phyloP scores from a whole-genome alignment of 2,113 vertebrate genomes.

The Sapayoa aenigma region DNA sequence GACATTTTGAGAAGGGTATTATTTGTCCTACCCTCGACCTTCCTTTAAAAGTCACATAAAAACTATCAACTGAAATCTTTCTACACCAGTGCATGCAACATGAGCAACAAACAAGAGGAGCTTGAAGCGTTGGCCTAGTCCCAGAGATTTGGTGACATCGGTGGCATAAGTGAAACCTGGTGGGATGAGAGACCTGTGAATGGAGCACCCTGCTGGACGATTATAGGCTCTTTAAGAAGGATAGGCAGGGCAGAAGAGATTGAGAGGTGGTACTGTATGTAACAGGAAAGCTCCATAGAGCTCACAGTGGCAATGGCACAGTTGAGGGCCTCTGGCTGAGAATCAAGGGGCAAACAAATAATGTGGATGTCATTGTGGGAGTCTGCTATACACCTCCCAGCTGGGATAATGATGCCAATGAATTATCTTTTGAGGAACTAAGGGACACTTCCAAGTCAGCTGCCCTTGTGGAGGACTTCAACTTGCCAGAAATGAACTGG shows the following conservation, averaged over 20 bases:
- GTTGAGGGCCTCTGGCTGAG: background rate
- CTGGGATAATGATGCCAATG: background rate
- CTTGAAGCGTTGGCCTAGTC: background rate
- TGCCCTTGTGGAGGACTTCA: background rate
- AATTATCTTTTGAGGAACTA: background rate
- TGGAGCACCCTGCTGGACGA: background rate
- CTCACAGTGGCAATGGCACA: background rate
- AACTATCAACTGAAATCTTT: background rate
- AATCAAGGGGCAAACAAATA: background rate
- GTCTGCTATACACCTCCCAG: background rate
- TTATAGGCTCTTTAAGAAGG: background rate
- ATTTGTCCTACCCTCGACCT: background rate
- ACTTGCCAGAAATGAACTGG: background rate
- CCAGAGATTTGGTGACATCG: background rate
- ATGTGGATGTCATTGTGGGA: background rate
- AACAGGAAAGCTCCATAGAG: background rate
- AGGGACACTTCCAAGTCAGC: background rate
- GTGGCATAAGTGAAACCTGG: background rate
- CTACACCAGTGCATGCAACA: background rate
- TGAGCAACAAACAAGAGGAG: background rate
- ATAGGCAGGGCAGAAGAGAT: background rate
- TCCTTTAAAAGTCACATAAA: background rate
- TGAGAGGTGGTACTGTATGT: background rate
- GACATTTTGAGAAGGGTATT: background rate
- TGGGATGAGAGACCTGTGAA: background rate